phyloP scores from a whole-genome alignment of 2,888 invertebrate species.

The Limnephilus rhombicus region DNA sequence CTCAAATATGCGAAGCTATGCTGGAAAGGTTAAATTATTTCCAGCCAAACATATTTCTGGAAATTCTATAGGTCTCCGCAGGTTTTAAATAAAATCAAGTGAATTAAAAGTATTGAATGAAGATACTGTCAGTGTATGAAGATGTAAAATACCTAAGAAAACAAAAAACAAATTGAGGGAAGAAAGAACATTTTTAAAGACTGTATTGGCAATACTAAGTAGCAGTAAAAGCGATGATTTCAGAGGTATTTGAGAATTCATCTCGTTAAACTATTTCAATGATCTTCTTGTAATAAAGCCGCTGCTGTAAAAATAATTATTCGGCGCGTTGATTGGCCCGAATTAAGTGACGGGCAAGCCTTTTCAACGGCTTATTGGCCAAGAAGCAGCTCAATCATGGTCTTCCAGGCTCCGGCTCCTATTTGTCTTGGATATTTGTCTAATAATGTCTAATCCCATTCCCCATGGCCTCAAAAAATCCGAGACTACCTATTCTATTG shows the following conservation, averaged over 20 bases:
- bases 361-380: slow-evolving; percentile 58
- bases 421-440: slow-evolving; percentile 46
- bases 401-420: slow-evolving; percentile 19
- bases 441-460: slow-evolving; percentile 48
- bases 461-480: slow-evolving; percentile 34
- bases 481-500: slow-evolving; percentile 35
- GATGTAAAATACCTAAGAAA: too few species aligned
- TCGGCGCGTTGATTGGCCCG: slow-evolving; percentile 58
- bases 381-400: slow-evolving; percentile 51
- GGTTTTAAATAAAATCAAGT: too few species aligned
- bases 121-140: too few species aligned
- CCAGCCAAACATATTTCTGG: too few species aligned
- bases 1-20: too few species aligned
- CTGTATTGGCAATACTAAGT: too few species aligned
- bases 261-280: neutral
- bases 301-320: slow-evolving; percentile 52
- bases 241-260: neutral
- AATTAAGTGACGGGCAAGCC: slow-evolving; percentile 56
- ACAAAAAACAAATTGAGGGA: too few species aligned
- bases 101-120: too few species aligned
- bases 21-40: too few species aligned
- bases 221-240: neutral
- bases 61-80: too few species aligned
- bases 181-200: too few species aligned
- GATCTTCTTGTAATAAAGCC: slow-evolving; percentile 31